Evolutionary conservation across 2,888 invertebrate genomes (phyloP).

Genomic region (Cistogaster globosa): DNA sequence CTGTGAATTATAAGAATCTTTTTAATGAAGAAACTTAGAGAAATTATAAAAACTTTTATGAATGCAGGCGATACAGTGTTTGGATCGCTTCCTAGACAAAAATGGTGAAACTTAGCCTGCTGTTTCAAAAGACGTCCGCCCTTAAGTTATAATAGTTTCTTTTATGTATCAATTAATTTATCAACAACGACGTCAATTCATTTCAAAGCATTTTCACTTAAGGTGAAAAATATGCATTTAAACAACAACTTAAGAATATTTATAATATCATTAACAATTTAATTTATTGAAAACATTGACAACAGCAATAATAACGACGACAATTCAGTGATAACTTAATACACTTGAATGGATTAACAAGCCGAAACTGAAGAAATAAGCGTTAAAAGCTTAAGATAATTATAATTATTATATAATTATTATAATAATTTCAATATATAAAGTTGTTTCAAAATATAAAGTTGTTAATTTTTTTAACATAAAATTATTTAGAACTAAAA

Average conservation of each 20-base stretch:
- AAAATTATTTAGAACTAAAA: conserved; percentile 5
- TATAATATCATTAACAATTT: conserved; percentile 46
- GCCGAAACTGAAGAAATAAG: background rate
- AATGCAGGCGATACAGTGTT: too few relatives aligned
- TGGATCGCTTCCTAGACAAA: too few relatives aligned
- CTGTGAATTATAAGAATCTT: too few relatives aligned
- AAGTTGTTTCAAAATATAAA: too few relatives aligned
- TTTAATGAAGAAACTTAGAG: too few relatives aligned
- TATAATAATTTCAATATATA: too few relatives aligned
- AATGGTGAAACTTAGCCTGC: too few relatives aligned
- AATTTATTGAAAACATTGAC: conserved; percentile 43
- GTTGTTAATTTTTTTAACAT: too few relatives aligned
- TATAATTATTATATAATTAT: too few relatives aligned
- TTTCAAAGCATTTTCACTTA: conserved; percentile 54
- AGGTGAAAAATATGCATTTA: conserved; percentile 47
- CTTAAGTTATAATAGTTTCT: background rate
- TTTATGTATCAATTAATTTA: conserved; percentile 24
- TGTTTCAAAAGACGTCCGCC: too few relatives aligned
- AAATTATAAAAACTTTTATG: too few relatives aligned
- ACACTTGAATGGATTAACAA: background rate
- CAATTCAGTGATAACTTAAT: conserved; percentile 13
- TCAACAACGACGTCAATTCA: conserved; percentile 42
- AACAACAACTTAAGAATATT: conserved; percentile 45
- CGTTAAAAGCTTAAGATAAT: background rate
- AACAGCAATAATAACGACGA: background rate